These are phyloP conservation scores for Procambarus virginalis DNA, from an alignment of 1,140 invertebrate genomes.

Conservation along the genomic window DNA sequence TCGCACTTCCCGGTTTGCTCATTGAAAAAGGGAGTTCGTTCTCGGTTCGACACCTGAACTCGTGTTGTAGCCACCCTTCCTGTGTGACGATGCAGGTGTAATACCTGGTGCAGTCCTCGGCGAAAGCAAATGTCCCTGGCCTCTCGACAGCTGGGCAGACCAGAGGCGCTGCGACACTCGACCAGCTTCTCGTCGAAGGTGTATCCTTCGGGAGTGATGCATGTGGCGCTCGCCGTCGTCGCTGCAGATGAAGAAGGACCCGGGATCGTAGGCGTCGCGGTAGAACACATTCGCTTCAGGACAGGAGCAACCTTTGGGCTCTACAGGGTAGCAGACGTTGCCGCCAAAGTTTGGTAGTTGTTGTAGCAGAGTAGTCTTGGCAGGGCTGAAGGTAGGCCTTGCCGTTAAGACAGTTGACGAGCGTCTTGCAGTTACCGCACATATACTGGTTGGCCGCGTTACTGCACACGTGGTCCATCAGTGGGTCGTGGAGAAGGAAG, in stretches of 20 bases:
- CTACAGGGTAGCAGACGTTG: conserved; percentile 14
- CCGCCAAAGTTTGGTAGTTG: neutral
- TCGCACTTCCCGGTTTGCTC: conserved; percentile 11
- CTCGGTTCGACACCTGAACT: neutral
- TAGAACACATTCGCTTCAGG: conserved; percentile 8
- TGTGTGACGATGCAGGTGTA: conserved; percentile 30
- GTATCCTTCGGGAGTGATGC: neutral
- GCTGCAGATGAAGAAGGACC: conserved; percentile 7
- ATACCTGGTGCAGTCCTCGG: conserved; percentile 18
- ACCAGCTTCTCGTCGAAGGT: conserved; percentile 1
- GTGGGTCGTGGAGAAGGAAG: neutral
- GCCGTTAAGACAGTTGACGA: conserved; percentile 24
- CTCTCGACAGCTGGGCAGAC: conserved; percentile 13
- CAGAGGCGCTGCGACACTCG: conserved; percentile 6
- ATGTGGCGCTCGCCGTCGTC: neutral
- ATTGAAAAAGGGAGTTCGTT: conserved; percentile 24
- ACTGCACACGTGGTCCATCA: conserved; percentile 4
- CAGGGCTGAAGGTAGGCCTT: neutral
- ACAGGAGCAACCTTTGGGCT: neutral
- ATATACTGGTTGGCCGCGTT: conserved; percentile 23
- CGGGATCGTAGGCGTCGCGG: neutral
- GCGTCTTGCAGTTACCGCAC: conserved; percentile 29
- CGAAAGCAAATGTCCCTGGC: conserved; percentile 4
- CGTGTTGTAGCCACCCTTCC: conserved; percentile 28
- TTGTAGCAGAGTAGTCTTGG: neutral